Evolutionary conservation across 1,140 invertebrate species (phyloP).

Genomic region (Ladona fulva): DNA sequence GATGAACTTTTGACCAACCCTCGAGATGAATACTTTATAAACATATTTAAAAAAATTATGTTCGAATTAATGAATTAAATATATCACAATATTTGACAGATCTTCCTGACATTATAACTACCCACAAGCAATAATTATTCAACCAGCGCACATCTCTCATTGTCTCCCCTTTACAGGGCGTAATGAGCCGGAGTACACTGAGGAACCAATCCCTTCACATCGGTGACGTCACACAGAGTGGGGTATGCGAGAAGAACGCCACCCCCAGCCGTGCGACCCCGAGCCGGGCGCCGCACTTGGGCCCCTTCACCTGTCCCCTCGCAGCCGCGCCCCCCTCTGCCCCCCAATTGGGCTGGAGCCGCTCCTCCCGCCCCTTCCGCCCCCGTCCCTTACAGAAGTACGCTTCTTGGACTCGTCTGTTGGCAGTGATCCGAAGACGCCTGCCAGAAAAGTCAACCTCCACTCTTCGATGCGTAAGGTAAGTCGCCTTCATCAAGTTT

Average conservation of each 20-base stretch:
- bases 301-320: slow-evolving; percentile 26
- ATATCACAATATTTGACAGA: too few species aligned
- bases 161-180: too few species aligned
- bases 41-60: too few species aligned
- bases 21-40: too few species aligned
- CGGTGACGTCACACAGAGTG: neutral
- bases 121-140: too few species aligned
- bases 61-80: too few species aligned
- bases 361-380: slow-evolving; percentile 16
- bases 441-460: neutral
- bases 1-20: too few species aligned
- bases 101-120: too few species aligned
- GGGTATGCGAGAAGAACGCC: slow-evolving; percentile 9
- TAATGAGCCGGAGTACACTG: neutral
- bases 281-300: slow-evolving; percentile 19
- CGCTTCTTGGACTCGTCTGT: slow-evolving; percentile 1
- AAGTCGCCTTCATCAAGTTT: too few species aligned
- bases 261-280: slow-evolving; percentile 11
- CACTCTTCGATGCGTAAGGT: too few species aligned
- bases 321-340: slow-evolving; percentile 29
- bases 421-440: neutral
- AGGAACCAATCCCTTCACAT: neutral
- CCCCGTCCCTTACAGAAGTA: neutral
- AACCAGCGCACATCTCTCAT: too few species aligned
- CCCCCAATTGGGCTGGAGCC: slow-evolving; percentile 21